These are phyloP conservation scores for Virgularia gustaviana DNA, from an alignment of 92 coral and sea anemone species.

Conservation along the genomic window DNA sequence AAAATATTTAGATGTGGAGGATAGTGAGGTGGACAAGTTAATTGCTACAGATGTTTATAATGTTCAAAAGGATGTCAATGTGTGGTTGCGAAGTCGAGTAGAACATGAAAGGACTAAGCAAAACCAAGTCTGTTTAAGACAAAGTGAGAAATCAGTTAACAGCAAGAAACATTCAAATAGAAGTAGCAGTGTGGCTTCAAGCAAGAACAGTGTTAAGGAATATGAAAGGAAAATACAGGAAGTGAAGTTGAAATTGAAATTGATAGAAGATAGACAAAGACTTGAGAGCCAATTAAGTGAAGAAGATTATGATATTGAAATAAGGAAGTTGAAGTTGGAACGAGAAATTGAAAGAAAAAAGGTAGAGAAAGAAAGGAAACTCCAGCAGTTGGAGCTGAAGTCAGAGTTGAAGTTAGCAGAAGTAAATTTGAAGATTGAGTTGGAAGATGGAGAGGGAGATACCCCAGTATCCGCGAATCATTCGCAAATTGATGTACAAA, in stretches of 20 bases:
- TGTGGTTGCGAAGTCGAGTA: constrained; percentile 6
- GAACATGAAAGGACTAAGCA: constrained; percentile 1
- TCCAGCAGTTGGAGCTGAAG: constrained; percentile 9
- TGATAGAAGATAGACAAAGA: constrained; percentile 13
- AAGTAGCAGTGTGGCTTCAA: not conserved
- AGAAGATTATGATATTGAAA: constrained; percentile 11
- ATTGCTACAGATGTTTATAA: constrained; percentile 5
- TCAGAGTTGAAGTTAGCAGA: constrained; percentile 1
- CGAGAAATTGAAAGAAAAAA: not conserved
- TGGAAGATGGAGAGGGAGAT: not conserved
- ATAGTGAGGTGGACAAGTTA: not conserved
- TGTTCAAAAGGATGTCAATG: not conserved
- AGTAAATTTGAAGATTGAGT: not conserved
- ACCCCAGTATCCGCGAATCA: too few relatives aligned
- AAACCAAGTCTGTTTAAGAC: not conserved
- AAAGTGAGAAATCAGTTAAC: not conserved
- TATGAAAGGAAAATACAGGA: not conserved
- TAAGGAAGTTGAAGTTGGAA: not conserved
- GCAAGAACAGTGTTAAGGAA: constrained; percentile 9
- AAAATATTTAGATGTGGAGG: constrained; percentile 1
- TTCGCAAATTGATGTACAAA: not conserved
- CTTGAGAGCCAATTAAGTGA: constrained; percentile 1
- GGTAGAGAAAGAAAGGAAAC: not conserved
- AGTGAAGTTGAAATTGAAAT: not conserved
- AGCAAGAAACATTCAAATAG: not conserved